Percentiles rank a stretch among this genome's conserved stretches.
These are phyloP conservation scores for Drosophila arawakana DNA, from an alignment of 1,140 invertebrate genomes.

Conservation along the genomic window DNA sequence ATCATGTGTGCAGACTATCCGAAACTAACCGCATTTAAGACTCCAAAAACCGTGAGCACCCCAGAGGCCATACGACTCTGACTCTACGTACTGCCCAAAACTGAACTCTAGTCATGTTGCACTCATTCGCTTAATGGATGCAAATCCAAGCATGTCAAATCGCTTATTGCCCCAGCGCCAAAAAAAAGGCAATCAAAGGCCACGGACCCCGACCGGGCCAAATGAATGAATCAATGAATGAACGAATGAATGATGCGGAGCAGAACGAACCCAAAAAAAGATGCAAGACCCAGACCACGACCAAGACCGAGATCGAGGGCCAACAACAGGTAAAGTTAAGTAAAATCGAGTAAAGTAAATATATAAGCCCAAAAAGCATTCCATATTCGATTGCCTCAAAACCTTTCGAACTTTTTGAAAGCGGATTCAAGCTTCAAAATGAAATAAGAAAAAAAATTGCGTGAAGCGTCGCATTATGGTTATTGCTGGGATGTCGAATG, in stretches of 20 bases:
- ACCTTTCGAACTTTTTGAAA: slow-evolving; percentile 65
- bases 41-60: not conserved
- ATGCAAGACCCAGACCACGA: slow-evolving; percentile 7
- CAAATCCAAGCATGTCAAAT: slow-evolving; percentile 62
- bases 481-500: slow-evolving; percentile 43
- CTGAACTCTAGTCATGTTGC: slow-evolving; percentile 3
- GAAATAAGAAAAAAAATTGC: slow-evolving; percentile 48
- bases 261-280: slow-evolving; percentile 48
- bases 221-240: slow-evolving; percentile 41
- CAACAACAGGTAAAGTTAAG: slow-evolving; percentile 1
- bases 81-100: not conserved
- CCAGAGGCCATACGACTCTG: not conserved
- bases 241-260: slow-evolving; percentile 49
- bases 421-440: slow-evolving; percentile 42
- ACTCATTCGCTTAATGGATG: slow-evolving; percentile 30
- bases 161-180: slow-evolving; percentile 50
- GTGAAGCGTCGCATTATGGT: slow-evolving; percentile 71
- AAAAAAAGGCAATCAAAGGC: slow-evolving; percentile 60
- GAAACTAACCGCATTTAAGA: not conserved
- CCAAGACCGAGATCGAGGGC: slow-evolving; percentile 15
- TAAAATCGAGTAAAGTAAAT: slow-evolving; percentile 38
- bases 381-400: slow-evolving; percentile 60
- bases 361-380: slow-evolving; percentile 50
- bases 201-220: slow-evolving; percentile 50
- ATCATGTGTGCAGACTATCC: not conserved